Percentiles rank a stretch among this genome's conserved stretches.
Conservation (phyloP, 2,888 invertebrate genomes). For the Polymixis lichenea region DNA sequence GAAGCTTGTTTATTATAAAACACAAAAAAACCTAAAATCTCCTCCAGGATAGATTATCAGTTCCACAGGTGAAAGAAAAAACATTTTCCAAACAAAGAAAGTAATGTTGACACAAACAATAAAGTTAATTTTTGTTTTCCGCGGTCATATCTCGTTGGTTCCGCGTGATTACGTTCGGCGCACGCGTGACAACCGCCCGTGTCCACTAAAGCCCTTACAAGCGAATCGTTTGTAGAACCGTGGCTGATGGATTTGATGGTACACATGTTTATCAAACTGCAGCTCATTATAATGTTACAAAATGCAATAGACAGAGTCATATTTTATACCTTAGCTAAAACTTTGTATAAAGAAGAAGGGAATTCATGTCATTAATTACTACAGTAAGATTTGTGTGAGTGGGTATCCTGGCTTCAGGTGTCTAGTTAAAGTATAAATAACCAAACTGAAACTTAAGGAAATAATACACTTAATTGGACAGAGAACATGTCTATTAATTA, state of each 20-base stretch:
- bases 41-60: too few relatives aligned
- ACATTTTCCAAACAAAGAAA: neutral
- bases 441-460: neutral
- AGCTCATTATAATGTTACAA: conserved; percentile 41
- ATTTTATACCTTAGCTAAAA: conserved; percentile 7
- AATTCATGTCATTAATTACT: conserved; percentile 13
- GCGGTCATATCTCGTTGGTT: conserved; percentile 55
- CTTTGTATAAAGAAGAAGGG: neutral
- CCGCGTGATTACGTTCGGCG: conserved; percentile 67
- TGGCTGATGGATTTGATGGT: conserved; percentile 51
- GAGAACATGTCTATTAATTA: conserved; percentile 10
- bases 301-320: conserved; percentile 3
- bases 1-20: neutral
- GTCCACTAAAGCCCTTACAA: conserved; percentile 47
- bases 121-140: conserved; percentile 50
- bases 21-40: too few relatives aligned
- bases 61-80: neutral
- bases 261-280: conserved; percentile 60
- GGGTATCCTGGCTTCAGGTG: neutral
- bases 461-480: neutral
- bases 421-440: conserved; percentile 21
- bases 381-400: neutral
- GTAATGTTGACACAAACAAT: conserved; percentile 15
- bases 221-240: conserved; percentile 61
- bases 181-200: conserved; percentile 63